phyloP scores from a whole-genome alignment of 2,797 vertebrate genomes.

The Crossoptilon crossoptilon region DNA sequence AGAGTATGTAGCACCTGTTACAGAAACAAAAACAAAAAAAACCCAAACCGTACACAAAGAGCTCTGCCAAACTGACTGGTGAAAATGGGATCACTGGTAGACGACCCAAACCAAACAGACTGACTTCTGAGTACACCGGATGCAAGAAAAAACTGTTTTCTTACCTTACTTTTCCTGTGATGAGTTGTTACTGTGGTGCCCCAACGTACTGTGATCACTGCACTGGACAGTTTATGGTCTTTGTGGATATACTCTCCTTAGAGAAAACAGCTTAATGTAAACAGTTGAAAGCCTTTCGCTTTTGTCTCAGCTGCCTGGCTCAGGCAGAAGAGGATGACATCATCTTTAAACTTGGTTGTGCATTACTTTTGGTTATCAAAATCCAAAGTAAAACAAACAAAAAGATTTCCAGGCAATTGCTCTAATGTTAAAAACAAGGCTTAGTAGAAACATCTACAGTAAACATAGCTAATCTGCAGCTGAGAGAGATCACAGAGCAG shows the following conservation, averaged over 20 bases:
- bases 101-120: constrained; percentile 63
- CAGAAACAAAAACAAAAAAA: constrained; percentile 63
- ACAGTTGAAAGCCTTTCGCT: constrained; percentile 67
- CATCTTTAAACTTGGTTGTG: constrained; percentile 62
- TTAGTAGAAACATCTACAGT: constrained; percentile 69
- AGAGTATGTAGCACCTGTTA: constrained; percentile 78
- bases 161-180: constrained; percentile 55
- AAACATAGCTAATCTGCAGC: constrained; percentile 64
- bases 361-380: constrained; percentile 64
- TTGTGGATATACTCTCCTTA: constrained; percentile 60
- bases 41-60: constrained; percentile 61
- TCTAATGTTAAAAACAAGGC: constrained; percentile 65
- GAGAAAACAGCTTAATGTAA: constrained; percentile 76
- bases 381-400: constrained; percentile 70
- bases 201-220: constrained; percentile 57
- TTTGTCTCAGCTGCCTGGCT: constrained; percentile 20
- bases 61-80: constrained; percentile 55
- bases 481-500: constrained; percentile 60
- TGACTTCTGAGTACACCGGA: constrained; percentile 16
- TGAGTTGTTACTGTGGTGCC: constrained; percentile 35
- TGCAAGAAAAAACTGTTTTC: constrained; percentile 61
- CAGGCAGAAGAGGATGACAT: constrained; percentile 29
- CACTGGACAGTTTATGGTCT: constrained; percentile 26
- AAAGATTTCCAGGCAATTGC: constrained; percentile 63
- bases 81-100: constrained; percentile 66